These are phyloP conservation scores for Julus scandinavius DNA, from an alignment of 2,888 invertebrate species.

Conservation along the genomic window DNA sequence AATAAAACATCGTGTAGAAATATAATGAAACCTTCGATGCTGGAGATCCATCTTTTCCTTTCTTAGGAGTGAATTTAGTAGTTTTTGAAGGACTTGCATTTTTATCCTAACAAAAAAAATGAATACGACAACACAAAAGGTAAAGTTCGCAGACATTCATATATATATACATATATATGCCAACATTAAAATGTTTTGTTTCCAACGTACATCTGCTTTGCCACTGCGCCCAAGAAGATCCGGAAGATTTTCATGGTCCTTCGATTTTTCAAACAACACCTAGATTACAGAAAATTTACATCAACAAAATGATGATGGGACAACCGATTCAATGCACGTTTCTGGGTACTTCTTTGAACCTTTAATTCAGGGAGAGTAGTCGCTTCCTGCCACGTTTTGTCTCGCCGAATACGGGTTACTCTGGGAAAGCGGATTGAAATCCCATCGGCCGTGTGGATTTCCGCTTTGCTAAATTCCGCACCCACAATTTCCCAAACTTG, in stretches of 20 bases:
- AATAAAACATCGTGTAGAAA: neutral
- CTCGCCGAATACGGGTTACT: slow-evolving; percentile 77
- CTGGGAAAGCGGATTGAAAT: slow-evolving; percentile 95
- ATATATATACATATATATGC: neutral
- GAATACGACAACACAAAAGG: too few species aligned
- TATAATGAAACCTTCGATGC: neutral
- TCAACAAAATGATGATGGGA: too few species aligned
- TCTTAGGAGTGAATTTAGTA: neutral
- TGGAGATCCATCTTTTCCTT: neutral
- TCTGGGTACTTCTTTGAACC: slow-evolving; percentile 61
- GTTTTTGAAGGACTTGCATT: neutral
- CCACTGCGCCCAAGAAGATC: slow-evolving; percentile 26
- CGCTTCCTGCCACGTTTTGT: slow-evolving; percentile 86
- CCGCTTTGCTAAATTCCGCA: slow-evolving; percentile 71
- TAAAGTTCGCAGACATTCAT: too few species aligned
- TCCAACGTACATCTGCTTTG: too few species aligned
- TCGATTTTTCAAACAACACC: slow-evolving; percentile 53
- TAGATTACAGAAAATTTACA: neutral
- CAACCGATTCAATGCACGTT: neutral
- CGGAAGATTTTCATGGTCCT: slow-evolving; percentile 51
- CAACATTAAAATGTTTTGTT: too few species aligned
- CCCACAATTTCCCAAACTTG: slow-evolving; percentile 97
- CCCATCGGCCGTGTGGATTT: slow-evolving; percentile 88
- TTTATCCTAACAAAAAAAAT: neutral
- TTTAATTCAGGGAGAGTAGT: slow-evolving; percentile 81